A percentile compares a stretch with the other conserved stretches of the same genome.
Evolutionary conservation across 1,140 invertebrate species (phyloP).

Genomic region (Cecropterus lyciades): DNA sequence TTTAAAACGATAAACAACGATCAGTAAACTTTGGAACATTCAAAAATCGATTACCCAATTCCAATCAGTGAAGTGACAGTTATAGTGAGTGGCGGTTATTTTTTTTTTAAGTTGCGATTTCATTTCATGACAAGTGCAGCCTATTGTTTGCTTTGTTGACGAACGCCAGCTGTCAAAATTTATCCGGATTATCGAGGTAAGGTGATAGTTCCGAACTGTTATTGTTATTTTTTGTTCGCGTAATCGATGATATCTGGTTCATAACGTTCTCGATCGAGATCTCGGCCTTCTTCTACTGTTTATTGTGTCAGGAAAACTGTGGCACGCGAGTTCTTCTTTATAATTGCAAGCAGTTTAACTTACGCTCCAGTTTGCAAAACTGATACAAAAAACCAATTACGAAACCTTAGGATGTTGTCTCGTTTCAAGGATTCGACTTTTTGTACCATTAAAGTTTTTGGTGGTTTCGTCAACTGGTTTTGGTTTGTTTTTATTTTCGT

Average conservation of each 20-base stretch:
- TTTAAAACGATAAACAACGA: slow-evolving; percentile 45
- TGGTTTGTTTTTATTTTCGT: slow-evolving; percentile 19
- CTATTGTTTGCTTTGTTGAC: slow-evolving; percentile 62
- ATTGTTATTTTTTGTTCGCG: slow-evolving; percentile 19
- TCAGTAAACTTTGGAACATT: slow-evolving; percentile 40
- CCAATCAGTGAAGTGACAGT: slow-evolving; percentile 56
- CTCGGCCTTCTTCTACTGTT: slow-evolving; percentile 23
- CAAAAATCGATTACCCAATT: slow-evolving; percentile 48
- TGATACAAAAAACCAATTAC: no score
- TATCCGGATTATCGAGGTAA: slow-evolving; percentile 61
- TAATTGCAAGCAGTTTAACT: background rate
- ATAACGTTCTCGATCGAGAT: slow-evolving; percentile 24
- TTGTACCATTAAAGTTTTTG: slow-evolving; percentile 9
- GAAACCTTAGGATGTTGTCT: slow-evolving; percentile 5
- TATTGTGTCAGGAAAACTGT: slow-evolving; percentile 19
- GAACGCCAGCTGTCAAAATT: slow-evolving; percentile 67
- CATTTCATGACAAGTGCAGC: slow-evolving; percentile 42
- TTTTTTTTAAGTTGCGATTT: slow-evolving; percentile 33
- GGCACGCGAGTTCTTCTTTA: slow-evolving; percentile 11
- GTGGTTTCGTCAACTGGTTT: slow-evolving; percentile 2
- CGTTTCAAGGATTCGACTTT: slow-evolving; percentile 1
- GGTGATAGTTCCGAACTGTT: slow-evolving; percentile 34
- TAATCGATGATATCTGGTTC: slow-evolving; percentile 17
- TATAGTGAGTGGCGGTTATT: slow-evolving; percentile 46
- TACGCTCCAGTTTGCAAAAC: background rate